Percentiles rank a stretch among this genome's conserved stretches.
These are phyloP conservation scores for Scomber colias DNA, from an alignment of 2,113 vertebrate genomes.

Conservation along the genomic window DNA sequence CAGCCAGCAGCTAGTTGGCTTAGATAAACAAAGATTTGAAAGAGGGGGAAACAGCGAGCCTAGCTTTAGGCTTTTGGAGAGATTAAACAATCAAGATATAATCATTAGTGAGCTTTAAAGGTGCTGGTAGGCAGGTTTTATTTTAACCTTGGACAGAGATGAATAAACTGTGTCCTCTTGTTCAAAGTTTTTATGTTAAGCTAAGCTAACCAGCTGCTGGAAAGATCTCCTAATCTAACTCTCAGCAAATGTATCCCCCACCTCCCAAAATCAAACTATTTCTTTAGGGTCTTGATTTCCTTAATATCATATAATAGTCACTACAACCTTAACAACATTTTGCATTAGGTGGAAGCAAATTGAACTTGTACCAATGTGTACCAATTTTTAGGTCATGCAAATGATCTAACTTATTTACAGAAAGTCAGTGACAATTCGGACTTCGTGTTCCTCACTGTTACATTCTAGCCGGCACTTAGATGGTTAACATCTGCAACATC, in stretches of 20 bases:
- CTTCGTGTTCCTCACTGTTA: background rate
- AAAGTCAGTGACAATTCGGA: background rate
- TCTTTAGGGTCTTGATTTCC: background rate
- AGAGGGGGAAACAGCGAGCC: no score
- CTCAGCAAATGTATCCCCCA: background rate
- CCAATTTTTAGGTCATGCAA: background rate
- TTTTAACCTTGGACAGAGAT: background rate
- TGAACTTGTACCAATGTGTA: background rate
- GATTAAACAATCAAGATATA: no score
- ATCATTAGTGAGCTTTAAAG: background rate
- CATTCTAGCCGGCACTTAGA: constrained; percentile 41
- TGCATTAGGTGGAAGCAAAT: background rate
- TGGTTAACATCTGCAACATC: constrained; percentile 79
- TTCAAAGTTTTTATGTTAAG: no score
- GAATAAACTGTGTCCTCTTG: background rate
- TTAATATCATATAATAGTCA: background rate
- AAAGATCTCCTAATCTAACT: background rate
- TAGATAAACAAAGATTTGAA: no score
- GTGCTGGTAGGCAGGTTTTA: background rate
- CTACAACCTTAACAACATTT: background rate
- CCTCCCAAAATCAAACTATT: background rate
- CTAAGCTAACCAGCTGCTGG: no score
- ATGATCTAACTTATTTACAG: no score
- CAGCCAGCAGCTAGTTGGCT: background rate
- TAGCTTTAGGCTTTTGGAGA: no score